Evolutionary conservation across 1,140 invertebrate genomes (phyloP).

Genomic region (Drusus annulatus): DNA sequence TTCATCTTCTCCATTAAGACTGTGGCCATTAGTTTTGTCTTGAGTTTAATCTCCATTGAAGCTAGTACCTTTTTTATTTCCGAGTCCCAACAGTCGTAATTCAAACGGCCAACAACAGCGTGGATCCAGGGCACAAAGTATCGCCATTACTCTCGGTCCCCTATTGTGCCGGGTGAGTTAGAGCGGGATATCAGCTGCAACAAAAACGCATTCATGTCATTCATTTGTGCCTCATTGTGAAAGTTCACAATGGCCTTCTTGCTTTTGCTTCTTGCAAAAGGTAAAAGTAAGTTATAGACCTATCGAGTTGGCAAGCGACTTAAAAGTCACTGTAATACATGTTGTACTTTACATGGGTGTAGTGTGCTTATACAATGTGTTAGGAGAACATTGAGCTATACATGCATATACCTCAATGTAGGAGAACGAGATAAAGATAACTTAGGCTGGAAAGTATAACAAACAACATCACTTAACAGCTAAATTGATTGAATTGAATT

Average conservation of each 20-base stretch:
- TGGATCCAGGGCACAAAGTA: constrained; percentile 15
- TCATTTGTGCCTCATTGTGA: constrained; percentile 33
- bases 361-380: too few species aligned
- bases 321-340: not conserved
- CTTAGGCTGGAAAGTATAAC: too few species aligned
- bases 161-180: constrained; percentile 24
- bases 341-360: too few species aligned
- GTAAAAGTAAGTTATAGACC: constrained; percentile 6
- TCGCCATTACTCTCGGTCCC: not conserved
- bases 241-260: constrained; percentile 12
- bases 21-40: too few species aligned
- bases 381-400: too few species aligned
- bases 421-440: too few species aligned
- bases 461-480: too few species aligned
- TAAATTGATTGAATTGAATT: too few species aligned
- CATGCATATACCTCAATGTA: too few species aligned
- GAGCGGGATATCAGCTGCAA: constrained; percentile 12
- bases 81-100: not conserved
- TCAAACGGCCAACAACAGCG: constrained; percentile 22
- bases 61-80: not conserved
- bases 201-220: constrained; percentile 30
- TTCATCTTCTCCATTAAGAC: too few species aligned
- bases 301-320: too few species aligned
- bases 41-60: not conserved
- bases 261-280: not conserved